phyloP scores from a whole-genome alignment of 2,797 vertebrate genomes.

The Alectoris magna region DNA sequence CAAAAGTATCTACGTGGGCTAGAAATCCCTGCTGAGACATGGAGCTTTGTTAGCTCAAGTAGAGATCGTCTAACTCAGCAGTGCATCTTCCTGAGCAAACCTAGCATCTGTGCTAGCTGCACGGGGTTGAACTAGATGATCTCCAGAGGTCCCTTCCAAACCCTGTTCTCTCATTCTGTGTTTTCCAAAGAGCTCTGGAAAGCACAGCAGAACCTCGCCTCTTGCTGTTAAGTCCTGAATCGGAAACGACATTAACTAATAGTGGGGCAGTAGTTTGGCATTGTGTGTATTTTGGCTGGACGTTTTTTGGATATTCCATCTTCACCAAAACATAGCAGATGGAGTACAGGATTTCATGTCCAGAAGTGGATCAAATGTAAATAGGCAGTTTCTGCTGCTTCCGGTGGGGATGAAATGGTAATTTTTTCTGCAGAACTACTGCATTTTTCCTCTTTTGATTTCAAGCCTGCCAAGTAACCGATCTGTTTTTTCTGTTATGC shows the following conservation, averaged over 20 bases:
- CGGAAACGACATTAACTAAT: background rate
- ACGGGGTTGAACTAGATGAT: too few species aligned
- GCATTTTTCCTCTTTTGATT: conserved; percentile 16
- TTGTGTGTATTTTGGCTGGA: fast-evolving
- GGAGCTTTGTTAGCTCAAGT: background rate
- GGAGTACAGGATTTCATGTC: background rate
- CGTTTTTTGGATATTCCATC: background rate
- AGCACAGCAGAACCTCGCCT: background rate
- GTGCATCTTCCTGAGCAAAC: background rate
- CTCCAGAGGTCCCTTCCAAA: too few species aligned
- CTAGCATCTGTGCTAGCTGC: background rate
- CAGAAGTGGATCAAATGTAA: background rate
- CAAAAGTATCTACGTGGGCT: background rate
- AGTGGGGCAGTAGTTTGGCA: background rate
- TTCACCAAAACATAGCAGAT: background rate
- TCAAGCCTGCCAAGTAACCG: conserved; percentile 1
- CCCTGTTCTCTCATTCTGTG: background rate
- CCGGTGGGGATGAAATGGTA: background rate
- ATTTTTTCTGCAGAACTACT: conserved; percentile 15
- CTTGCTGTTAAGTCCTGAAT: background rate
- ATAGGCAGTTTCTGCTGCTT: background rate
- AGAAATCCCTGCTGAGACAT: background rate
- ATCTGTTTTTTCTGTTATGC: background rate
- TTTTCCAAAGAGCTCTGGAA: background rate
- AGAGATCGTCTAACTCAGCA: background rate